These are phyloP conservation scores for Pseudoips prasinana DNA, from an alignment of 2,888 invertebrate species.

Conservation along the genomic window DNA sequence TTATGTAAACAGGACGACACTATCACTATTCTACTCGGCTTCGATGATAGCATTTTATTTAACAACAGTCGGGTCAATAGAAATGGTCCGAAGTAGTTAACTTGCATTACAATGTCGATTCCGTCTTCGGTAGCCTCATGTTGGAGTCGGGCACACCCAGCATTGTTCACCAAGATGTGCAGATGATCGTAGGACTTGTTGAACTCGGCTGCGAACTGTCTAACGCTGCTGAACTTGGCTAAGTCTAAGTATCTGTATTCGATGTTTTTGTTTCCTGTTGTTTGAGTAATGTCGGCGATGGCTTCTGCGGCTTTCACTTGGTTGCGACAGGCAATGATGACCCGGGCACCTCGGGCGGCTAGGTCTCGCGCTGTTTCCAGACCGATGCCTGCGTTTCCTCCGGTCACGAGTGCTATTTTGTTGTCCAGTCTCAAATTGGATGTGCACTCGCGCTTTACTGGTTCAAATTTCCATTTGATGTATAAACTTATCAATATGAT, in stretches of 20 bases:
- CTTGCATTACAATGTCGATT: slow-evolving; percentile 83
- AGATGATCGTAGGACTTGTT: slow-evolving; percentile 71
- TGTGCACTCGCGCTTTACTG: too few relatives aligned
- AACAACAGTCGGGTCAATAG: slow-evolving; percentile 85
- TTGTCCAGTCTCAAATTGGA: too few relatives aligned
- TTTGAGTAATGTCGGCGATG: slow-evolving; percentile 85
- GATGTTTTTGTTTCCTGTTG: slow-evolving; percentile 86
- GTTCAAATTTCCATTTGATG: too few relatives aligned
- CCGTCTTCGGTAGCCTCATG: slow-evolving; percentile 80
- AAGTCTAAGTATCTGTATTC: slow-evolving; percentile 79
- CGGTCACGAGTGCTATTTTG: too few relatives aligned
- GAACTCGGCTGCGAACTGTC: slow-evolving; percentile 83
- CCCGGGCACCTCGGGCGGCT: too few relatives aligned
- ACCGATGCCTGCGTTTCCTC: too few relatives aligned
- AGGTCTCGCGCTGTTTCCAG: too few relatives aligned
- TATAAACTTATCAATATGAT: too few relatives aligned
- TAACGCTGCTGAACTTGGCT: slow-evolving; percentile 71
- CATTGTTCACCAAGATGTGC: slow-evolving; percentile 85
- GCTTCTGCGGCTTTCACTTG: slow-evolving; percentile 36
- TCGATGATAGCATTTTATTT: slow-evolving; percentile 62
- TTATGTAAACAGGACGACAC: slow-evolving; percentile 62
- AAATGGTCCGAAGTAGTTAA: slow-evolving; percentile 88
- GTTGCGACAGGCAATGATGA: too few relatives aligned
- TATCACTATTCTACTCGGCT: slow-evolving; percentile 66
- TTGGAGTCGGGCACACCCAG: slow-evolving; percentile 69